Evolutionary conservation across 2,888 invertebrate genomes (phyloP), one percentile per base, ranked within the genome.

Genomic region (Thumatha senex): DNA sequence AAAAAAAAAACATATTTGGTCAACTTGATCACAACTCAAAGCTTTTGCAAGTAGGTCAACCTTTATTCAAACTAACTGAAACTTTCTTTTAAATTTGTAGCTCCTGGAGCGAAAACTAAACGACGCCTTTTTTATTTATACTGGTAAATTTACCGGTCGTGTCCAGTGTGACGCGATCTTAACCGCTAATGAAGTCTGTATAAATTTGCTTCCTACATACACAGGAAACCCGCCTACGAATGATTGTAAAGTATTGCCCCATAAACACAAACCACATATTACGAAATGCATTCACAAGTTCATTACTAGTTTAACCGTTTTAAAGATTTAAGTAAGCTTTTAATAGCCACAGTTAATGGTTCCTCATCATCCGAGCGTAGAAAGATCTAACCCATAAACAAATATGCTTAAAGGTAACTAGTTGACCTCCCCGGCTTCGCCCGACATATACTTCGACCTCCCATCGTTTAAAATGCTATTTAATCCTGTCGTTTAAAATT

Each of bases 151-250:
- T 45, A 14, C 15, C 29, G 38, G 24, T 36, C 24, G 1, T 30
- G 45, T 45, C 45, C 45, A 36, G 36, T 45, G 13, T 9, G 45
- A 33, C 33, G 40, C 13, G 46, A 13, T 43, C 18, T 41, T 55
- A 45, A 57, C 46, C 24, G 61, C 59, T 70, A 68, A 70, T 70
- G 54, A 63, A 66, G 54, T 56, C 51, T 7, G 54, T 56, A 58
- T 34, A 54, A 48, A 46, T 40, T 56, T 56, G 52, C 56, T 63
- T 62, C 62, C 59, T 60, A 58, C 46, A 51, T 47, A 51, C 47
- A 48, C 41, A 45, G 46, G 45, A 34, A 46, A 13, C 48, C 54
- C 45, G 47, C 46, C 51, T 18, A 51, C 51, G 12, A 30, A 31
- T 14, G 29, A 40, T 49, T 44, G 36, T 43, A 34, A 46, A 55